These are phyloP conservation scores for Lophotriccus pileatus DNA, from an alignment of 2,797 vertebrate species.

Conservation along the genomic window DNA sequence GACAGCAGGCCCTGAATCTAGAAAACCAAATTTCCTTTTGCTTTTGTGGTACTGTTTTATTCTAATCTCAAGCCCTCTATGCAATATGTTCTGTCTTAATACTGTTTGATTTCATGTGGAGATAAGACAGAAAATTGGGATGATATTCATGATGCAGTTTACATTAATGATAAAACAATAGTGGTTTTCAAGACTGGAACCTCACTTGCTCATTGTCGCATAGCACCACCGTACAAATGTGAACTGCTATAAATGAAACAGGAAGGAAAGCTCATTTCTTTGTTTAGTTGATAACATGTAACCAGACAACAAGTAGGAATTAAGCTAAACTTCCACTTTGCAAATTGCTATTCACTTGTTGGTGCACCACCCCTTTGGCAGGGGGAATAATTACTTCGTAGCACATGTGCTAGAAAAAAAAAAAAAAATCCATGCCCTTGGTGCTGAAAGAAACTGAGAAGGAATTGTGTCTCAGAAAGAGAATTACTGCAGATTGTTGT, in stretches of 20 bases:
- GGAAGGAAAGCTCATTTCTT: not conserved
- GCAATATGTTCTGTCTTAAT: not conserved
- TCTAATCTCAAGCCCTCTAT: not conserved
- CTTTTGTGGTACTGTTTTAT: not conserved
- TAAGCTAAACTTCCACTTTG: not conserved
- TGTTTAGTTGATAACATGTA: not conserved
- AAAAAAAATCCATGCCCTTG: not conserved
- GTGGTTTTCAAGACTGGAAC: not conserved
- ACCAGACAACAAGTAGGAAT: not conserved
- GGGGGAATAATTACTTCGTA: not conserved
- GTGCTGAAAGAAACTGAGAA: not conserved
- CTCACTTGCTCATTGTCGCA: not conserved
- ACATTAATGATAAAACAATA: not conserved
- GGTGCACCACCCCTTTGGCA: rapidly evolving
- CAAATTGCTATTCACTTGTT: not conserved
- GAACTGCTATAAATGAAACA: not conserved
- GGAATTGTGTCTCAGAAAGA: not conserved
- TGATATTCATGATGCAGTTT: not conserved
- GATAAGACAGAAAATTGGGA: not conserved
- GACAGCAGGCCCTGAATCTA: not conserved
- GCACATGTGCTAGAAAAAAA: not conserved
- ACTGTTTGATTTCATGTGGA: not conserved
- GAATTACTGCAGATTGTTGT: not conserved
- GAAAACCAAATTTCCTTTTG: not conserved
- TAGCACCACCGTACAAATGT: not conserved